Percentiles rank a stretch among this genome's conserved stretches.
Evolutionary conservation across 2,797 vertebrate species (phyloP).

Genomic region (Miichthys miiuy): DNA sequence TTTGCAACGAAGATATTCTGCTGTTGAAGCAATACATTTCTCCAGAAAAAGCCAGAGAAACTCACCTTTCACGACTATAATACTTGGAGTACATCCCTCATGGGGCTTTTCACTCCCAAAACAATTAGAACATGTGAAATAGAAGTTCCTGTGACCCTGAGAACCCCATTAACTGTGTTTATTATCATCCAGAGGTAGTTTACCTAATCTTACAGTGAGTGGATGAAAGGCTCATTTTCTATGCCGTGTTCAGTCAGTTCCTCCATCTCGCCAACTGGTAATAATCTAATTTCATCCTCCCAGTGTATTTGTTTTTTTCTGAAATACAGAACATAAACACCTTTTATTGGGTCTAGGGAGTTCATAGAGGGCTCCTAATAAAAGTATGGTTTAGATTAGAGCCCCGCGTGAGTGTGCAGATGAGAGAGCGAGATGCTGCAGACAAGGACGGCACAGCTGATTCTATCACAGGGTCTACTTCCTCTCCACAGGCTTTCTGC

Average conservation of each 20-base stretch:
- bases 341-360: conserved; percentile 74
- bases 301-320: conserved; percentile 67
- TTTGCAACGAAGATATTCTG: conserved; percentile 24
- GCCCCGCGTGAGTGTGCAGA: conserved; percentile 32
- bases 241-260: conserved; percentile 34
- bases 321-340: conserved; percentile 77
- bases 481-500: conserved; percentile 79
- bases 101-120: conserved; percentile 20
- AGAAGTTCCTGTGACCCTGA: conserved; percentile 49
- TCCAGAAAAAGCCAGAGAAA: conserved; percentile 11
- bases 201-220: conserved; percentile 43
- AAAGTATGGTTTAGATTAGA: conserved; percentile 75
- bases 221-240: conserved; percentile 53
- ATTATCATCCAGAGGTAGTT: conserved; percentile 49
- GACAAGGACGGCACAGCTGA: conserved; percentile 58
- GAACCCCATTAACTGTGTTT: conserved; percentile 61
- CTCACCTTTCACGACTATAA: not conserved
- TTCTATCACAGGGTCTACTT: conserved; percentile 76
- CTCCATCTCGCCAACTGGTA: conserved; percentile 50
- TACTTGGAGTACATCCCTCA: not conserved
- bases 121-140: conserved; percentile 59
- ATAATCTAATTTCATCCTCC: conserved; percentile 72
- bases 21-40: conserved; percentile 5
- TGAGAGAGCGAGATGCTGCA: conserved; percentile 32
- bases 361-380: conserved; percentile 71